Percentiles rank a stretch among this genome's conserved stretches.
phyloP scores from a whole-genome alignment of 2,797 vertebrate species.

The Peromyscus nudipes region DNA sequence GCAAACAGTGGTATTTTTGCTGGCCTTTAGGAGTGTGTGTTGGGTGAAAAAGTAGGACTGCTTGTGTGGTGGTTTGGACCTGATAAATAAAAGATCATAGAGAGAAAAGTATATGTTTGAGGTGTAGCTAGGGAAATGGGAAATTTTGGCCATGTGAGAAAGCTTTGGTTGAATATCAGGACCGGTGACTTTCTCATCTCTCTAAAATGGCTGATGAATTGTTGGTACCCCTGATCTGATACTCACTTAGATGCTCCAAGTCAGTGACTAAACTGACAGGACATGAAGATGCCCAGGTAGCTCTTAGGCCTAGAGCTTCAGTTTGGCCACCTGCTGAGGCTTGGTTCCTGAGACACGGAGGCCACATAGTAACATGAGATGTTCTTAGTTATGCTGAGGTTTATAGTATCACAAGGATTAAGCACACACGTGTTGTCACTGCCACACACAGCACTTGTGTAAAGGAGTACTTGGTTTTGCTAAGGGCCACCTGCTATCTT shows the following conservation, averaged over 20 bases:
- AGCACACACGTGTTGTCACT: neutral
- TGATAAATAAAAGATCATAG: neutral
- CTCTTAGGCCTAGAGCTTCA: neutral
- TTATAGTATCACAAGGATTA: neutral
- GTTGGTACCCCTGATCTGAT: neutral
- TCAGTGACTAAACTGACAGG: neutral
- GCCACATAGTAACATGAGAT: neutral
- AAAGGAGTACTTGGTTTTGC: neutral
- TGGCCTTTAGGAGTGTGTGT: neutral
- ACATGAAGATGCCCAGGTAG: neutral
- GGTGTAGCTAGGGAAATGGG: neutral
- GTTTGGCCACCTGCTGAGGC: neutral
- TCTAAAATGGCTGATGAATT: neutral
- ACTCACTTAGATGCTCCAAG: neutral
- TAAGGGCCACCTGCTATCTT: too few species aligned
- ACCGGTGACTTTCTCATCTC: neutral
- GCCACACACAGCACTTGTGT: neutral
- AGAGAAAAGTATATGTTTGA: neutral
- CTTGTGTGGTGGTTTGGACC: neutral
- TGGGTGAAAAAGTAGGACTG: neutral
- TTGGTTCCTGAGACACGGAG: neutral
- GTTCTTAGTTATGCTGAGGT: neutral
- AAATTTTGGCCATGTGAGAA: conserved; percentile 3
- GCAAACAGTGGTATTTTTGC: neutral
- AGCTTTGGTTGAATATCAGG: conserved; percentile 1